Percentiles rank a stretch among this genome's conserved stretches.
Evolutionary conservation across 2,113 vertebrate species (phyloP).

Genomic region (Xiphophorus maculatus): DNA sequence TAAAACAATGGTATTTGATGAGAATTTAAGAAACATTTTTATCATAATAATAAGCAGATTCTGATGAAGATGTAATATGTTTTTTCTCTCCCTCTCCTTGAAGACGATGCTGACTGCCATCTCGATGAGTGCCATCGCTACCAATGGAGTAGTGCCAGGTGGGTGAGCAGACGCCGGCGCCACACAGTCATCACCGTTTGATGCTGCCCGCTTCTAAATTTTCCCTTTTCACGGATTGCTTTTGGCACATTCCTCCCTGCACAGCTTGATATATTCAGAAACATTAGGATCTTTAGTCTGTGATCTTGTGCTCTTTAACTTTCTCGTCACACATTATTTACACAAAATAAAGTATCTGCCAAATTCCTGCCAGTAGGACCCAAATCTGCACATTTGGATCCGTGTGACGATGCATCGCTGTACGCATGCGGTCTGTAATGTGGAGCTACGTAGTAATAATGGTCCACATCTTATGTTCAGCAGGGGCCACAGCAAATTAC

Average conservation of each 20-base stretch:
- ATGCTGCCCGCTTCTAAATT: conserved; percentile 60
- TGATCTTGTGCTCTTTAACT: conserved; percentile 53
- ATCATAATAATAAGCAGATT: background rate
- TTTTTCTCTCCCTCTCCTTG: conserved; percentile 41
- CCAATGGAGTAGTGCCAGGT: conserved; percentile 99
- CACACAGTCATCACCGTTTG: conserved; percentile 63
- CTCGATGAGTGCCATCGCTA: conserved; percentile 98
- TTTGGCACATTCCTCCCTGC: conserved; percentile 58
- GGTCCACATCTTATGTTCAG: conserved; percentile 45
- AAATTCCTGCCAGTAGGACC: conserved; percentile 25
- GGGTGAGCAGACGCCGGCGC: conserved; percentile 73
- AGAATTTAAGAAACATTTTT: background rate
- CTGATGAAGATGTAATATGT: conserved; percentile 17
- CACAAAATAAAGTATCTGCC: conserved; percentile 51
- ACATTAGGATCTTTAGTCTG: conserved; percentile 59
- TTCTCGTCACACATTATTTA: conserved; percentile 32
- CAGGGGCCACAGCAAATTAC: conserved; percentile 67
- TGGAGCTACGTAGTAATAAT: conserved; percentile 58
- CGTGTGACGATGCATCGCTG: conserved; percentile 12
- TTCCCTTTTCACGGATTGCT: conserved; percentile 58
- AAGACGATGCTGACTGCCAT: conserved; percentile 99
- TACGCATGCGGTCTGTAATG: conserved; percentile 33
- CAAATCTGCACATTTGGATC: conserved; percentile 12
- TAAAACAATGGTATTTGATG: background rate
- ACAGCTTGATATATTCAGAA: conserved; percentile 66